phyloP scores from a whole-genome alignment of 1,140 invertebrate species.

The Drosophila pallidifrons region DNA sequence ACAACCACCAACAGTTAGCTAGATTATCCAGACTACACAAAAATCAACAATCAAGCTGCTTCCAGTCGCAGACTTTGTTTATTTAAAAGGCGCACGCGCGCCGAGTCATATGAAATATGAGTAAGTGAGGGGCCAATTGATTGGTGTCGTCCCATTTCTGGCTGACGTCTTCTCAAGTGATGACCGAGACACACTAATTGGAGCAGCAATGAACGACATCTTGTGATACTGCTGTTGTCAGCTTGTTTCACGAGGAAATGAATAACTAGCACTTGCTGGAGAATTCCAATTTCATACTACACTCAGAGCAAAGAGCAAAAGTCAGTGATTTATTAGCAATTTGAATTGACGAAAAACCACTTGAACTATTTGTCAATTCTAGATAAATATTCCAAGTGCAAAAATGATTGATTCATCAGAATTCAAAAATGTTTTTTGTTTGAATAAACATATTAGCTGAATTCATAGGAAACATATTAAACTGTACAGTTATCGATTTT shows the following conservation, averaged over 20 bases:
- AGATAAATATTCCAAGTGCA: not conserved
- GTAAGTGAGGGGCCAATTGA: conserved; percentile 37
- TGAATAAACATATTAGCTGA: no score
- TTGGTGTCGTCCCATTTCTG: conserved; percentile 19
- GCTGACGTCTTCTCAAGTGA: conserved; percentile 26
- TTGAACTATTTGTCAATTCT: not conserved
- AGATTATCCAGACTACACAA: conserved; percentile 13
- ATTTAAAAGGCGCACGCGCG: conserved; percentile 30
- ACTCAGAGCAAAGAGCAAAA: conserved; percentile 8
- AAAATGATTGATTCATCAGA: not conserved
- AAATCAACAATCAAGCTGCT: not conserved
- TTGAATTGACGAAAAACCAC: not conserved
- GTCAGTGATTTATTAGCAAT: conserved; percentile 10
- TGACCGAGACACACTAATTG: conserved; percentile 27
- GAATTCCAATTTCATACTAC: not conserved
- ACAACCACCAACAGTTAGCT: conserved; percentile 29
- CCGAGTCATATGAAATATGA: conserved; percentile 46
- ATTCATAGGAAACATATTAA: no score
- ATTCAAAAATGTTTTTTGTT: no score
- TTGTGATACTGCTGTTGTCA: conserved; percentile 1
- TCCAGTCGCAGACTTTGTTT: conserved; percentile 32
- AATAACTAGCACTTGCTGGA: not conserved
- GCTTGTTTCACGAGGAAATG: not conserved
- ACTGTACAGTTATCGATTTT: no score
- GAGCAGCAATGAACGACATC: not conserved